Evolutionary conservation across 2,888 invertebrate species (phyloP), one percentile per base, ranked within the genome.

Genomic region (Resseliella maxima): DNA sequence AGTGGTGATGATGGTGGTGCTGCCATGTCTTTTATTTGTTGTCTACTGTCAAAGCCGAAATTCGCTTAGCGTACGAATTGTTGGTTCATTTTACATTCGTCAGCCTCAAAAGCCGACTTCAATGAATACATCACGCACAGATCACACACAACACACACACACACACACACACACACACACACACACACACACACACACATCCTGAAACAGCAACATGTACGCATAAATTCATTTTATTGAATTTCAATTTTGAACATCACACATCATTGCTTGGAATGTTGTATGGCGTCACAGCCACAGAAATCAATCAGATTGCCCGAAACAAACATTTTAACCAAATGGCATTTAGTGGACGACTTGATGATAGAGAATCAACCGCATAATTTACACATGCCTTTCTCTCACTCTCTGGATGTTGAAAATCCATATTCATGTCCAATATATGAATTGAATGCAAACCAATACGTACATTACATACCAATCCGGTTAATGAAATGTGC

Each of bases 221-320:
- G 59, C 24, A 59, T 24, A 59, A 59, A 24, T 59, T n/a, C 59
- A 15, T n/a, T 15, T 59, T 59, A 59, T 59, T 59, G 59, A 59
- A 59, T 59, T 59, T 59, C 59, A n/a, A 59, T 59, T 59, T 59
- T 50, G 50, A n/a, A 6, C 59, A 59, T 59, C 59, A 10, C 59
- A 59, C 24, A n/a, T 1, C 2, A 59, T 50, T 21, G 6, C 46
- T 50, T 50, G 8, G 46, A 2, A 50, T 50, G 46, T 50, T 50
- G n/a, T n/a, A n/a, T n/a, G n/a, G n/a, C 18, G 46, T 18, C 46
- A 18, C 18, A 8, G 46, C 46, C 46, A 50, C 46, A 50, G 18
- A 50, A 50, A 50, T 50, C 46, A 50, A 50, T 50, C 46, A 50
- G 46, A 50, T 18, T 50, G 18, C 18, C 2, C 8, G 18, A 15